Percentiles rank a stretch among this genome's conserved stretches.
phyloP scores from a whole-genome alignment of 92 coral and sea anemone genomes.

The Isaurus tuberculatus region DNA sequence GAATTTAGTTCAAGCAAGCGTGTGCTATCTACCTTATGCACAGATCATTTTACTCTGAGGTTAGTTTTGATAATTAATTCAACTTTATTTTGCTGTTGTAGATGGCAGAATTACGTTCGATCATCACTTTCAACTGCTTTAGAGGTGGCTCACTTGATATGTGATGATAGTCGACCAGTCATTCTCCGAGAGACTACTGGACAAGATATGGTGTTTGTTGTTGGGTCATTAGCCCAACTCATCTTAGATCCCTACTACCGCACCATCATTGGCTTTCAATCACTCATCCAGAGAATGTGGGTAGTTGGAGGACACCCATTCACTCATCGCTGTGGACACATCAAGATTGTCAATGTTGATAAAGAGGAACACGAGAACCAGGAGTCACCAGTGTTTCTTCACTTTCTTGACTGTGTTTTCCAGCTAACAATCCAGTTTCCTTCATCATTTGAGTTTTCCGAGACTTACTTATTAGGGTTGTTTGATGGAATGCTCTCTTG shows the following conservation, averaged over 20 bases:
- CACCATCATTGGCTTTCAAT: conserved; percentile 93
- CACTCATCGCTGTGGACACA: conserved; percentile 86
- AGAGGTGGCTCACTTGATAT: conserved; percentile 78
- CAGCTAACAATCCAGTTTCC: conserved; percentile 93
- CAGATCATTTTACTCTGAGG: background rate
- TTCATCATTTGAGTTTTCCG: conserved; percentile 95
- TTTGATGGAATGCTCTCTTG: conserved; percentile 93
- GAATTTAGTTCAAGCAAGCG: too few species aligned
- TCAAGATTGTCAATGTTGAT: conserved; percentile 58
- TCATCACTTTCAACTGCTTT: conserved; percentile 81
- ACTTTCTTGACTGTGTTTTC: conserved; percentile 95
- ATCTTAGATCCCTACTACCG: conserved; percentile 89
- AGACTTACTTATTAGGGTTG: conserved; percentile 85
- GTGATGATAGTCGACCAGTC: conserved; percentile 82
- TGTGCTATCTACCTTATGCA: too few species aligned
- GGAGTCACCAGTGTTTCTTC: conserved; percentile 94
- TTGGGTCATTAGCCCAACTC: conserved; percentile 84
- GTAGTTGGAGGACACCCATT: conserved; percentile 97
- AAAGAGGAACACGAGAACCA: conserved; percentile 73
- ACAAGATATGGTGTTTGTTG: conserved; percentile 86
- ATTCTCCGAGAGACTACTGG: conserved; percentile 88
- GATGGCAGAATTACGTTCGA: conserved; percentile 80
- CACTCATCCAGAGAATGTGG: conserved; percentile 98
- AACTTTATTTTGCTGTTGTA: background rate
- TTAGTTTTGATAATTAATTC: background rate